These are phyloP conservation scores for Acipenser oxyrinchus DNA, from an alignment of 2,797 vertebrate species.

Conservation along the genomic window DNA sequence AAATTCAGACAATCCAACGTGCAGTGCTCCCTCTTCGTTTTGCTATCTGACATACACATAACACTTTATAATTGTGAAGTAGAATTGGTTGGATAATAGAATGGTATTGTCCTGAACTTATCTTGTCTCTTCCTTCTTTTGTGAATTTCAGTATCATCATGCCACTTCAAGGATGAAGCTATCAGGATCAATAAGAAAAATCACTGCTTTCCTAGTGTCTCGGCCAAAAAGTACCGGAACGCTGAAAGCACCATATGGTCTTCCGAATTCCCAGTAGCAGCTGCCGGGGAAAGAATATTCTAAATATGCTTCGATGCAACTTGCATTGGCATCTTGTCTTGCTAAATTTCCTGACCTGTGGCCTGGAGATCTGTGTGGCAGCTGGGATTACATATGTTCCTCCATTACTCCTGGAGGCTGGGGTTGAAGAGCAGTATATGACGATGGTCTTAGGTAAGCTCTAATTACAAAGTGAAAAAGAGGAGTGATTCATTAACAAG, in stretches of 20 bases:
- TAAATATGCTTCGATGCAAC: slow-evolving; percentile 68
- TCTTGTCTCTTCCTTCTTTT: not conserved
- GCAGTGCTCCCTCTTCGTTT: too few relatives aligned
- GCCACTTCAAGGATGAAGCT: slow-evolving; percentile 53
- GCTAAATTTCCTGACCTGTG: slow-evolving; percentile 69
- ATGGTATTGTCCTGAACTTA: too few relatives aligned
- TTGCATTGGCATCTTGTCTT: slow-evolving; percentile 64
- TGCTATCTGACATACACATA: too few relatives aligned
- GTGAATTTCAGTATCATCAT: slow-evolving; percentile 48
- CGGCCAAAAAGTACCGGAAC: slow-evolving; percentile 24
- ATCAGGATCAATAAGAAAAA: slow-evolving; percentile 35
- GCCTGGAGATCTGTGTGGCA: slow-evolving; percentile 72
- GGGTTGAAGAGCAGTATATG: slow-evolving; percentile 69
- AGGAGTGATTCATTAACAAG: not conserved
- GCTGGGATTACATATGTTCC: slow-evolving; percentile 71
- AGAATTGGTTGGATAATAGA: too few relatives aligned
- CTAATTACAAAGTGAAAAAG: slow-evolving; percentile 2
- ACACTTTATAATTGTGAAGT: too few relatives aligned
- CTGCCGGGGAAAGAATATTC: slow-evolving; percentile 36
- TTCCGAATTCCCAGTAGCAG: slow-evolving; percentile 32
- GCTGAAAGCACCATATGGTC: slow-evolving; percentile 28
- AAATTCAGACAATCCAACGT: too few relatives aligned
- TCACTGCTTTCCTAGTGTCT: slow-evolving; percentile 32
- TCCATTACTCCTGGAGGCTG: slow-evolving; percentile 64
- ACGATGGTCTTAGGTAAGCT: slow-evolving; percentile 67